Conservation (phyloP, 35 echinoderm and acorn worm genomes). For the Chiridota heheva region DNA sequence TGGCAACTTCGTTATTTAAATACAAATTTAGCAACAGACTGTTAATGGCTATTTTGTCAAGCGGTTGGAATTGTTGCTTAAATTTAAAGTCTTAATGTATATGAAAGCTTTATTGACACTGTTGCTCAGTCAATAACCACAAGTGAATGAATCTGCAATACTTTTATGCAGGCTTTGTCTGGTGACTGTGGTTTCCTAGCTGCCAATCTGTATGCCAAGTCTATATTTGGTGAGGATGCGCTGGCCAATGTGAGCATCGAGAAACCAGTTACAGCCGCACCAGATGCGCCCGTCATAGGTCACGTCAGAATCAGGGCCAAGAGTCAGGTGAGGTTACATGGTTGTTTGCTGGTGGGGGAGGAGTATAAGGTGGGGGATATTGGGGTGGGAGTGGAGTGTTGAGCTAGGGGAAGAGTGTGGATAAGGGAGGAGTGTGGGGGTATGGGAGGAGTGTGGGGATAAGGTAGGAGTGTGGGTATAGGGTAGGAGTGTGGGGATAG, state of each 20-base stretch:
- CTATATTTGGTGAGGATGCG: slow-evolving; percentile 98
- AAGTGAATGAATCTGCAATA: no score
- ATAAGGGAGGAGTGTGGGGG: not conserved
- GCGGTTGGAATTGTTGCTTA: no score
- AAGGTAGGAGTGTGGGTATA: not conserved
- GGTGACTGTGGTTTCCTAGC: slow-evolving; percentile 99
- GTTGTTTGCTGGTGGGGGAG: no score
- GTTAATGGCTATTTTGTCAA: no score
- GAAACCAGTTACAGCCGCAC: slow-evolving; percentile 37
- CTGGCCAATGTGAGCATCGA: slow-evolving; percentile 98
- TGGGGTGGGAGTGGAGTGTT: no score
- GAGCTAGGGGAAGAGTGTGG: no score
- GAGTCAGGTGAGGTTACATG: slow-evolving; percentile 62
- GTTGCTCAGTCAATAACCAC: no score
- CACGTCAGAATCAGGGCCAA: slow-evolving; percentile 96
- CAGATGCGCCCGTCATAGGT: slow-evolving; percentile 65
- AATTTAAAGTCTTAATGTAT: no score
- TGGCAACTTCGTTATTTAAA: no score
- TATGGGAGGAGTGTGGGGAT: not conserved
- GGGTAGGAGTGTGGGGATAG: not conserved
- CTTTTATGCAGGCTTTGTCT: slow-evolving; percentile 68
- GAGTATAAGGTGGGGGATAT: no score
- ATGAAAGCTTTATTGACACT: no score
- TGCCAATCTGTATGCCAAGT: slow-evolving; percentile 89
- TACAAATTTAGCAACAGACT: no score